Conservation (phyloP, 2,113 vertebrate genomes). For the Nothocercus nigrocapillus region DNA sequence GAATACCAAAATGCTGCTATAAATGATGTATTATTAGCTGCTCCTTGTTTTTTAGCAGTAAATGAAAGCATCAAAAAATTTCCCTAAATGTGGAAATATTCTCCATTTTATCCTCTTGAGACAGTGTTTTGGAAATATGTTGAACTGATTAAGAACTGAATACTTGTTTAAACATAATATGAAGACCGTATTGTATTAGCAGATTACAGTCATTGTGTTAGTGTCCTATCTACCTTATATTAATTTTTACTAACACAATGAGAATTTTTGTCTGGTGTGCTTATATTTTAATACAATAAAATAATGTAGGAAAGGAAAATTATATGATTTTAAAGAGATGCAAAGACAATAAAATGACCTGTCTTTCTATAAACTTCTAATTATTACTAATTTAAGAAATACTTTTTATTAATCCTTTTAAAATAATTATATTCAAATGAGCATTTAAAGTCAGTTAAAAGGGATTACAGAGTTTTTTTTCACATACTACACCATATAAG, state of each 20-base stretch:
- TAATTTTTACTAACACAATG: conserved; percentile 67
- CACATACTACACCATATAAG: neutral
- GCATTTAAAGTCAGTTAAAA: conserved; percentile 49
- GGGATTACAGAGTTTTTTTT: neutral
- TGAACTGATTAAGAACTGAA: conserved; percentile 48
- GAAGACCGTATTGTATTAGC: conserved; percentile 59
- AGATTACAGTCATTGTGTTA: conserved; percentile 68
- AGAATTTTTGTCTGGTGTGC: conserved; percentile 37
- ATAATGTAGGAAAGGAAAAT: conserved; percentile 28
- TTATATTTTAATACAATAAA: conserved; percentile 50
- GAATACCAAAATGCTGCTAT: neutral
- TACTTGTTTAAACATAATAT: conserved; percentile 38
- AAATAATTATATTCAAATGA: conserved; percentile 50
- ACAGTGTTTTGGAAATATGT: conserved; percentile 27
- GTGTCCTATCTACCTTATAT: conserved; percentile 63
- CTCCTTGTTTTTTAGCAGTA: neutral
- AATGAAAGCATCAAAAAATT: neutral
- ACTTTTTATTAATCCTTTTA: conserved; percentile 51
- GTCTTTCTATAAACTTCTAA: conserved; percentile 35
- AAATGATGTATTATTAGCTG: neutral
- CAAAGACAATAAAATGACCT: conserved; percentile 53
- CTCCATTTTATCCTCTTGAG: conserved; percentile 28
- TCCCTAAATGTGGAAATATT: neutral
- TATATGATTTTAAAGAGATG: conserved; percentile 53
- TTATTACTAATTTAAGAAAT: conserved; percentile 24